These are phyloP conservation scores for Drosophila obscura DNA, from an alignment of 1,140 invertebrate species.

Conservation along the genomic window DNA sequence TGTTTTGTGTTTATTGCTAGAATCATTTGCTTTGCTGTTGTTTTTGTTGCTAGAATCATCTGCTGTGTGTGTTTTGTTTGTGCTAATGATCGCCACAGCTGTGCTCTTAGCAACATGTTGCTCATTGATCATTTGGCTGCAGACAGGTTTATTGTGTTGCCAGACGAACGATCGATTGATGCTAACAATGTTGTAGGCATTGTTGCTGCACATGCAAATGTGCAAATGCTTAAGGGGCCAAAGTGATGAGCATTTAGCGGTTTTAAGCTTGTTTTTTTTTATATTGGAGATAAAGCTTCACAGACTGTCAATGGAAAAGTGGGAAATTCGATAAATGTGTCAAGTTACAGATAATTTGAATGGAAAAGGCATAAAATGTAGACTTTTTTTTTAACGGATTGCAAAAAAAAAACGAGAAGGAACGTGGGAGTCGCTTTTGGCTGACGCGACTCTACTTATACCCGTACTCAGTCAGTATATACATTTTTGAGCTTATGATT, in stretches of 20 bases:
- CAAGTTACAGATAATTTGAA: too few species aligned
- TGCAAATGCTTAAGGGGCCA: constrained; percentile 9
- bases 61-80: constrained; percentile 28
- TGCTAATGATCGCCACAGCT: constrained; percentile 37
- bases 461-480: too few species aligned
- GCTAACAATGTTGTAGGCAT: constrained; percentile 23
- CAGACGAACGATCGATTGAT: constrained; percentile 6
- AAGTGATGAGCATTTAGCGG: constrained; percentile 19
- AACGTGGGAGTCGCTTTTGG: too few species aligned
- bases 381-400: too few species aligned
- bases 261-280: too few species aligned
- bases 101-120: constrained; percentile 33
- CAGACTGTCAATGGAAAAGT: too few species aligned
- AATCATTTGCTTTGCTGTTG: not conserved
- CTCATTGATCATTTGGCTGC: not conserved
- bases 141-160: constrained; percentile 44
- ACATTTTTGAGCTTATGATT: too few species aligned
- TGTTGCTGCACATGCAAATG: constrained; percentile 25
- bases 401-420: too few species aligned
- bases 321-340: too few species aligned
- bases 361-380: too few species aligned
- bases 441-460: too few species aligned
- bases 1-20: constrained; percentile 10
- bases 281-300: too few species aligned
- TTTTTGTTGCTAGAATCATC: constrained; percentile 15